phyloP scores from a whole-genome alignment of 1,140 invertebrate species.

The Caenorhabditis remanei region DNA sequence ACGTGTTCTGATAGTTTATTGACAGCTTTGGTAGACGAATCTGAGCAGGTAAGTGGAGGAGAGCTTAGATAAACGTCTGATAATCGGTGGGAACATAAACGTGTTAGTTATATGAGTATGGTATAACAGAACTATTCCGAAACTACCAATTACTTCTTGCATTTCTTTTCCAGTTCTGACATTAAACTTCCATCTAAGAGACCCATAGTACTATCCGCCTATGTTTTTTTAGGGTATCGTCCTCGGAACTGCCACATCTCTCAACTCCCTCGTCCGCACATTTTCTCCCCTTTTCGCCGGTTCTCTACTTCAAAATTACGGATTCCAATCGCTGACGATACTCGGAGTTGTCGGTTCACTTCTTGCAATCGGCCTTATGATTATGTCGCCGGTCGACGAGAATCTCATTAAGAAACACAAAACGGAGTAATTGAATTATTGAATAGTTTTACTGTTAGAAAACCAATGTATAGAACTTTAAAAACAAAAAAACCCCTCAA shows the following conservation, averaged over 20 bases:
- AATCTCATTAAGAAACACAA: conserved; percentile 52
- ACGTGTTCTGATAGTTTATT: conserved; percentile 66
- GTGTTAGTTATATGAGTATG: too few species aligned
- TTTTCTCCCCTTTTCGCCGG: conserved; percentile 66
- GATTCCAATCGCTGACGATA: conserved; percentile 39
- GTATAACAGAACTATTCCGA: too few species aligned
- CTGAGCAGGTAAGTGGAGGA: conserved; percentile 60
- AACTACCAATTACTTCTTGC: too few species aligned
- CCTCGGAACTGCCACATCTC: conserved; percentile 58
- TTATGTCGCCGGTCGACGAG: conserved; percentile 47
- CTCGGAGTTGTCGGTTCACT: conserved; percentile 26
- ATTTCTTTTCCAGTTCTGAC: background rate
- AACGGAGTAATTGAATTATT: conserved; percentile 13
- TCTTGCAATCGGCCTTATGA: background rate
- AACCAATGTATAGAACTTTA: too few species aligned
- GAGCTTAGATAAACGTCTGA: too few species aligned
- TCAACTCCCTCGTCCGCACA: conserved; percentile 64
- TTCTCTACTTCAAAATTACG: conserved; percentile 59
- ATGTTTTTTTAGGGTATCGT: conserved; percentile 63
- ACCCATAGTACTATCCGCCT: too few species aligned
- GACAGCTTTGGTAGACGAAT: conserved; percentile 64
- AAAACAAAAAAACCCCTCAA: background rate
- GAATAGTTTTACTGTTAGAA: background rate
- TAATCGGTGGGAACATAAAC: too few species aligned
- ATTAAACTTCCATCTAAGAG: background rate